Conservation (phyloP, 2,797 vertebrate species). For the Nyctalus aviator region DNA sequence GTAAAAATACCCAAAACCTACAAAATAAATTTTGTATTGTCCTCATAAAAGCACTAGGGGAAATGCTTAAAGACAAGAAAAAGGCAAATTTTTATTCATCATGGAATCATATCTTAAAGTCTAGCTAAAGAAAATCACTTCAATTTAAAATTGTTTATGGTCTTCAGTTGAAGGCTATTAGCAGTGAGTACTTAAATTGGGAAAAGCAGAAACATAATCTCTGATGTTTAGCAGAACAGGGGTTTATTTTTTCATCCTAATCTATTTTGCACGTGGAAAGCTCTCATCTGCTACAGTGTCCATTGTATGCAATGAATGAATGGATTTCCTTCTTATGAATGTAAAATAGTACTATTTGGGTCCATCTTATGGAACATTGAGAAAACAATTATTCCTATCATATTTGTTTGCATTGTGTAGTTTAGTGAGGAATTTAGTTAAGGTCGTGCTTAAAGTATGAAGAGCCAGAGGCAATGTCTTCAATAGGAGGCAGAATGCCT, state of each 20-base stretch:
- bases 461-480: background rate
- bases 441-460: background rate
- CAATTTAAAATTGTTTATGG: background rate
- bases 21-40: background rate
- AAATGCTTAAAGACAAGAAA: background rate
- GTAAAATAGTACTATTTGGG: background rate
- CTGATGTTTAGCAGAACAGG: background rate
- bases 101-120: background rate
- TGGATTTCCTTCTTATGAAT: background rate
- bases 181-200: constrained; percentile 3
- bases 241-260: background rate
- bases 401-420: background rate
- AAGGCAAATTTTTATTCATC: background rate
- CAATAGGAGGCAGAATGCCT: accelerated
- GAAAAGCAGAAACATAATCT: constrained; percentile 39
- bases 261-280: background rate
- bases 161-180: constrained; percentile 8
- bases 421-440: background rate
- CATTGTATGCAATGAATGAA: background rate
- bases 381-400: background rate
- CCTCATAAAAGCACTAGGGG: background rate
- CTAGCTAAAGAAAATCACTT: constrained; percentile 22
- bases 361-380: background rate
- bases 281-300: background rate
- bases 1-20: background rate